Evolutionary conservation across 2,797 vertebrate species (phyloP).

Genomic region (Gastrophryne carolinensis): DNA sequence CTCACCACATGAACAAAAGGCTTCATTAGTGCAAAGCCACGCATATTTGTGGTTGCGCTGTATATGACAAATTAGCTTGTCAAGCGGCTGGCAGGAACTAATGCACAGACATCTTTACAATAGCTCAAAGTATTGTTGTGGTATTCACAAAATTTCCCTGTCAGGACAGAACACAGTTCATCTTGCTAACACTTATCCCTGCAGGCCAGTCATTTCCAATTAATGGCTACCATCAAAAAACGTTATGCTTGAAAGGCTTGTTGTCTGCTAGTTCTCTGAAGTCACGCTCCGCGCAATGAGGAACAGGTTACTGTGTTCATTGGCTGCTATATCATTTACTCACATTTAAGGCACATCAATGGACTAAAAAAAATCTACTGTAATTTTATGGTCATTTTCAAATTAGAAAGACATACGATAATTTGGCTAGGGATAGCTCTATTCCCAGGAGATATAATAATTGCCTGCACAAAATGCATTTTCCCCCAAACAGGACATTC

Average conservation of each 20-base stretch:
- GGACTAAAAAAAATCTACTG: not conserved
- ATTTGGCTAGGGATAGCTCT: not conserved
- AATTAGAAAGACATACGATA: conserved; percentile 11
- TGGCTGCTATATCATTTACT: conserved; percentile 1
- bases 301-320: conserved; percentile 8
- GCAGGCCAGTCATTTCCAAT: conserved; percentile 40
- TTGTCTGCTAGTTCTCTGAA: not conserved
- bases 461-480: not conserved
- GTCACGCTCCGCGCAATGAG: not conserved
- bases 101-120: conserved; percentile 38
- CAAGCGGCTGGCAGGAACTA: conserved; percentile 29
- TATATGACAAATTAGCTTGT: conserved; percentile 52
- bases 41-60: conserved; percentile 37
- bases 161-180: conserved; percentile 34
- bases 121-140: conserved; percentile 42
- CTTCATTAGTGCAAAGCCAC: conserved; percentile 40
- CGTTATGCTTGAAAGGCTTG: conserved; percentile 30
- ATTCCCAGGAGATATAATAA: not conserved
- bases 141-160: conserved; percentile 34
- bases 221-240: conserved; percentile 18
- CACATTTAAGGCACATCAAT: conserved; percentile 15
- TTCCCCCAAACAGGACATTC: not conserved
- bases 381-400: conserved; percentile 10
- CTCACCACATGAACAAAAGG: conserved; percentile 37
- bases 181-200: conserved; percentile 46